A percentile compares a stretch with the other conserved stretches of the same genome.
These are phyloP conservation scores for Chloromyia formosa DNA, from an alignment of 2,888 invertebrate species.

Conservation along the genomic window DNA sequence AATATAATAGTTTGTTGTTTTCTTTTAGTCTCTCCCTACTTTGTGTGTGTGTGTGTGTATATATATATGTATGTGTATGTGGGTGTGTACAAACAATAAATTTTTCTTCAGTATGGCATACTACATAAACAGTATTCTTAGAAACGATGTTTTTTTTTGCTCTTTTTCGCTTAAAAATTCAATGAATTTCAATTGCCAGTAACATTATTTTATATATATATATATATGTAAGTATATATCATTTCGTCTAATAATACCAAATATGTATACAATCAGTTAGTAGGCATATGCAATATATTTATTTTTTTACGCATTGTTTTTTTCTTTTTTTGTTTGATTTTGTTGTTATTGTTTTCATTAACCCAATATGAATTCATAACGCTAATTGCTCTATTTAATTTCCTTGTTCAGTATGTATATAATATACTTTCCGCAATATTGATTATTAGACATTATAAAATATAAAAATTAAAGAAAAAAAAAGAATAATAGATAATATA, in stretches of 20 bases:
- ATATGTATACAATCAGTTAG: background rate
- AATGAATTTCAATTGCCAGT: too few species aligned
- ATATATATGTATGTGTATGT: too few species aligned
- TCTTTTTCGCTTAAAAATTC: too few species aligned
- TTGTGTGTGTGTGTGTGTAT: too few species aligned
- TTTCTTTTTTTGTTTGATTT: background rate
- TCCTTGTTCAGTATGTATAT: conserved; percentile 21
- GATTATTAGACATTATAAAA: background rate
- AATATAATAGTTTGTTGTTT: too few species aligned
- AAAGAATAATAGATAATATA: conserved; percentile 31
- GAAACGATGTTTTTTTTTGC: too few species aligned
- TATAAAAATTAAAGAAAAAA: conserved; percentile 13
- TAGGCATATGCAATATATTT: background rate
- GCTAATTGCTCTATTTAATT: conserved; percentile 21
- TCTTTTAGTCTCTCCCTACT: too few species aligned
- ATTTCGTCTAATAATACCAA: background rate
- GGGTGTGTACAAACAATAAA: too few species aligned
- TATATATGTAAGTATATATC: background rate
- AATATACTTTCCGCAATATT: background rate
- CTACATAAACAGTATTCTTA: too few species aligned
- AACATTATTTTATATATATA: too few species aligned
- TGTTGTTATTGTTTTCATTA: conserved; percentile 30
- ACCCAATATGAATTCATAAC: conserved; percentile 28
- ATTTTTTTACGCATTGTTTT: background rate
- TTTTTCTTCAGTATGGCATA: too few species aligned